Percentiles rank a stretch among this genome's conserved stretches.
phyloP scores from a whole-genome alignment of 2,797 vertebrate genomes.

The Crocodylus rhombifer region DNA sequence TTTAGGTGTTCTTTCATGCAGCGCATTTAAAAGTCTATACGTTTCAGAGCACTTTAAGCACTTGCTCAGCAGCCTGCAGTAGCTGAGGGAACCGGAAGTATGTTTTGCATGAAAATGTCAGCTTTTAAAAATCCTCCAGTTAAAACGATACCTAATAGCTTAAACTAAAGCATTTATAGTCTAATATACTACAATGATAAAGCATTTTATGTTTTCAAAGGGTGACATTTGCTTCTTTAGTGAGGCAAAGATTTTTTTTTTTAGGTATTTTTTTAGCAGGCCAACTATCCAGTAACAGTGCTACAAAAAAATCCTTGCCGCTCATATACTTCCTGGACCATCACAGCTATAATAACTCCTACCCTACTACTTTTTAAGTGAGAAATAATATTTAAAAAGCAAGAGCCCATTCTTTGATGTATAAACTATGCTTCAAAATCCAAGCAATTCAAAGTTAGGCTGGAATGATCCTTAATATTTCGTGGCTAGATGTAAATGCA shows the following conservation, averaged over 20 bases:
- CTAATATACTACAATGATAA: too few species aligned
- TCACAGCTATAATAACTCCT: too few species aligned
- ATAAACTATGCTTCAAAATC: neutral
- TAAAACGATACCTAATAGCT: too few species aligned
- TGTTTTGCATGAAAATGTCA: neutral
- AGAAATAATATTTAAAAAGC: neutral
- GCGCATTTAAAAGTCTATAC: accelerated
- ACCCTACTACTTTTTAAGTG: neutral
- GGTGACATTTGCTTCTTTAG: too few species aligned
- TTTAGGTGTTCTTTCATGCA: accelerated
- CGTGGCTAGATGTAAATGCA: neutral
- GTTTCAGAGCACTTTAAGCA: neutral
- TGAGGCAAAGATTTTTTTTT: neutral
- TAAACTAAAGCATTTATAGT: too few species aligned
- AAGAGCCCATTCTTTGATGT: neutral
- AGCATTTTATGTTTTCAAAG: too few species aligned
- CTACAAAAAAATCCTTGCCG: too few species aligned
- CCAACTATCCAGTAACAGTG: too few species aligned
- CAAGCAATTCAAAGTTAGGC: neutral
- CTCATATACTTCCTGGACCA: too few species aligned
- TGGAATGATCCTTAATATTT: neutral
- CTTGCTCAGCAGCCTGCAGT: accelerated
- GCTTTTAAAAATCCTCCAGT: neutral
- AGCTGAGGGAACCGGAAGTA: neutral
- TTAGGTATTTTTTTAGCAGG: neutral